Evolutionary conservation across 2,113 vertebrate species (phyloP), one percentile per base, ranked within the genome.

Genomic region (Phrynosoma blainvillii): DNA sequence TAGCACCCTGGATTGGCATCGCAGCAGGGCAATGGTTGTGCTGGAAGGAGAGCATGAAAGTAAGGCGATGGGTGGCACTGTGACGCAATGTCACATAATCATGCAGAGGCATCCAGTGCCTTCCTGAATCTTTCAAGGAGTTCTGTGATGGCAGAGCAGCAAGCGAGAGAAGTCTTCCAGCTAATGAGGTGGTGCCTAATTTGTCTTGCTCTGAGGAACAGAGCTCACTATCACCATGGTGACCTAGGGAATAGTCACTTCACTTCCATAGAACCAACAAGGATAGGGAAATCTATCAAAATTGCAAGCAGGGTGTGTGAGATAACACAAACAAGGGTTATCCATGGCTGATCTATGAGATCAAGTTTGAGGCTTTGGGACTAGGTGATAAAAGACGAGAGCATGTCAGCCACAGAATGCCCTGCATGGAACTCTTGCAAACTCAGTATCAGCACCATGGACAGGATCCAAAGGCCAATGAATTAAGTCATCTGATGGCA

Each of bases 191-290:
- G 96, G 95, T 95, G 93, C 93, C 95, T 96, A 90, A 96, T 96
- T 96, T 92, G 87, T 94, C 95, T 92, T 84, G 95, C 94, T 94
- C 85, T 82, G 86, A 93, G 94, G 92, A 95, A 93, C 92, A 94
- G 90, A 79, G 94, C 96, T 96, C 97, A 96, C 92, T 90, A 95
- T 98, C 97, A 97, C 97, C 97, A 98, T 98, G 97, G 96, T 96
- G 97, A 98, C 97, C 95, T 93, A 95, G 96, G 93, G 94, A 62
- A 52, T 62, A 86, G 82, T 84, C 87, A 91, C 87, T 85, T 87
- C 85, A 65, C 59, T 66, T 79, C 83, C 87, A 62, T 59, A 68
- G 40, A 87, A 89, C 27, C 77, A 25, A 10, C 56, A 65, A 25
- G 8, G 13, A 54, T 79, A 91, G 88, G 90, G 90, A 88, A 91